A percentile compares a stretch with the other conserved stretches of the same genome.
phyloP scores from a whole-genome alignment of 2,113 vertebrate species.

The Ceuthmochares aereus region DNA sequence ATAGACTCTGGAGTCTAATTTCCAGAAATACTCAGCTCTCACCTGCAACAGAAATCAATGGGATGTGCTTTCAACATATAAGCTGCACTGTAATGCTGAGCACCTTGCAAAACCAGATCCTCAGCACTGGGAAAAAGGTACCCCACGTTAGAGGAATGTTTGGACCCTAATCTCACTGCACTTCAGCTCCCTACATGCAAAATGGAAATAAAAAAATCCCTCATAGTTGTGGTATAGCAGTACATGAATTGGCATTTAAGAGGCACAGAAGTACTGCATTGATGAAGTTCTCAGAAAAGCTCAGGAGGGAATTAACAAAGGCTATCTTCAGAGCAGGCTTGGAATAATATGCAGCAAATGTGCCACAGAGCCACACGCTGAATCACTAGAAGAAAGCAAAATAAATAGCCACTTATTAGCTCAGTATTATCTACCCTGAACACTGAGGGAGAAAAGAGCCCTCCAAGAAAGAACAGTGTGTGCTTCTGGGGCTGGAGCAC shows the following conservation, averaged over 20 bases:
- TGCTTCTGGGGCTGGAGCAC: neutral
- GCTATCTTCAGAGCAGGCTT: neutral
- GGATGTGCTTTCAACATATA: neutral
- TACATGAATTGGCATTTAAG: neutral
- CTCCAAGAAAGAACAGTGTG: neutral
- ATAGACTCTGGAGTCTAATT: neutral
- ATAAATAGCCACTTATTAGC: neutral
- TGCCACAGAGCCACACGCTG: neutral
- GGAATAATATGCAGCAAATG: neutral
- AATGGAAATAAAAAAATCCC: neutral
- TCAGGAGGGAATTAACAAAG: conserved; percentile 5
- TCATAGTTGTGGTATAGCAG: neutral
- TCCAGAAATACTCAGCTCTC: neutral
- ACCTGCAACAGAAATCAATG: neutral
- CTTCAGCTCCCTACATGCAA: neutral
- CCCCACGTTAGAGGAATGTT: neutral
- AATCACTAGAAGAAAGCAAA: neutral
- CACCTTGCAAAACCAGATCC: neutral
- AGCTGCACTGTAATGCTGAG: neutral
- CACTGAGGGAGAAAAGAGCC: neutral
- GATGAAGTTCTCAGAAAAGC: conserved; percentile 3
- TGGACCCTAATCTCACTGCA: neutral
- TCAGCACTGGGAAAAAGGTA: neutral
- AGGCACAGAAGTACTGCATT: neutral
- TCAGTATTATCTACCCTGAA: neutral